phyloP scores from a whole-genome alignment of 2,113 vertebrate species.

The Cottus gobio region DNA sequence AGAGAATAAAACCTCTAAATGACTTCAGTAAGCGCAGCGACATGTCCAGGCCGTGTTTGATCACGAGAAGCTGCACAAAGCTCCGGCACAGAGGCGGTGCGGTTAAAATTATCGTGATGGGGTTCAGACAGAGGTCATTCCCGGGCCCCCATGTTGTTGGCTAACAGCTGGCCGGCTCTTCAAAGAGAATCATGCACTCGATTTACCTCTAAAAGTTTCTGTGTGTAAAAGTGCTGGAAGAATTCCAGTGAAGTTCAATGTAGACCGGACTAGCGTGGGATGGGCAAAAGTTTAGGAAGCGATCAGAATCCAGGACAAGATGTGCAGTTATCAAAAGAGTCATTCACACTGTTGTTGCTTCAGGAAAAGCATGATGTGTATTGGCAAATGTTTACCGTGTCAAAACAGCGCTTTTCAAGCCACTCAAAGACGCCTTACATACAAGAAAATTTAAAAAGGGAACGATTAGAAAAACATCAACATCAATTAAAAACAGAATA shows the following conservation, averaged over 20 bases:
- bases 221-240: neutral
- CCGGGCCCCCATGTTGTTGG: neutral
- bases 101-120: neutral
- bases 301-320: conserved; percentile 25
- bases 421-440: too few relatives aligned
- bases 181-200: conserved; percentile 19
- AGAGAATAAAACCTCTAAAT: conserved; percentile 62
- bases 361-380: neutral
- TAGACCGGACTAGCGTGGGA: neutral
- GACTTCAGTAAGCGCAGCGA: conserved; percentile 53
- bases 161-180: conserved; percentile 26
- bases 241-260: neutral
- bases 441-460: too few relatives aligned
- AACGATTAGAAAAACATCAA: too few relatives aligned
- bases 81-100: conserved; percentile 16
- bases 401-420: too few relatives aligned
- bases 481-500: too few relatives aligned
- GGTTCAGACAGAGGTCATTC: conserved; percentile 36
- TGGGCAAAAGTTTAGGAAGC: neutral
- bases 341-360: neutral
- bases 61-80: conserved; percentile 42
- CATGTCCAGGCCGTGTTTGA: conserved; percentile 53
- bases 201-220: conserved; percentile 18
- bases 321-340: conserved; percentile 45
- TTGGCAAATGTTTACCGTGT: too few relatives aligned